Percentiles rank a stretch among this genome's conserved stretches.
Evolutionary conservation across 1,140 invertebrate species (phyloP).

Genomic region (Agraylea sexmaculata): DNA sequence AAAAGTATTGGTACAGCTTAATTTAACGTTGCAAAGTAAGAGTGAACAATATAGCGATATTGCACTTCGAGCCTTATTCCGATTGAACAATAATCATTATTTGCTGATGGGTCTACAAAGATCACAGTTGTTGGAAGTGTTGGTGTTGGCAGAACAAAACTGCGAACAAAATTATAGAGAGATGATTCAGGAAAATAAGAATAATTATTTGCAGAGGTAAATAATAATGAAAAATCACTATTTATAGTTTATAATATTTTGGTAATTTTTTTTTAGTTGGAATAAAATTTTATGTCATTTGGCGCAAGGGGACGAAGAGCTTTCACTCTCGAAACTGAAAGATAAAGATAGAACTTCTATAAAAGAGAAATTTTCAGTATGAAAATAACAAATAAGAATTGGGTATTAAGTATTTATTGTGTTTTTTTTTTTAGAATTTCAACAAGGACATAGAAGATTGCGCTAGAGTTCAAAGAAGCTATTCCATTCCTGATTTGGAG

Average conservation of each 20-base stretch:
- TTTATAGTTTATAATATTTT: too few relatives aligned
- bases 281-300: slow-evolving; percentile 69
- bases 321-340: slow-evolving; percentile 57
- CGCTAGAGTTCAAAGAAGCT: slow-evolving; percentile 70
- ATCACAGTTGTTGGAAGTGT: slow-evolving; percentile 68
- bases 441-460: slow-evolving; percentile 93
- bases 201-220: slow-evolving; percentile 64
- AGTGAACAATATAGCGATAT: slow-evolving; percentile 75
- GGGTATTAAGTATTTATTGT: too few relatives aligned
- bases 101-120: slow-evolving; percentile 75
- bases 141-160: slow-evolving; percentile 65
- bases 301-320: slow-evolving; percentile 51
- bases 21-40: slow-evolving; percentile 70
- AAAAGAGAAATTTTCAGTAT: slow-evolving; percentile 89
- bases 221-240: too few relatives aligned
- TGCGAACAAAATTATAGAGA: slow-evolving; percentile 75
- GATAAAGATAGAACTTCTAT: slow-evolving; percentile 81
- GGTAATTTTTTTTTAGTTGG: slow-evolving; percentile 51
- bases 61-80: slow-evolving; percentile 73
- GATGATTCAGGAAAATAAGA: slow-evolving; percentile 69
- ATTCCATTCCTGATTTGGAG: slow-evolving; percentile 87
- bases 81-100: slow-evolving; percentile 88
- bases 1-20: slow-evolving; percentile 76
- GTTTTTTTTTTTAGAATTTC: slow-evolving; percentile 54
- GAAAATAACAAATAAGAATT: slow-evolving; percentile 21